Evolutionary conservation across 2,797 vertebrate genomes (phyloP).

Genomic region (Myotis myotis): DNA sequence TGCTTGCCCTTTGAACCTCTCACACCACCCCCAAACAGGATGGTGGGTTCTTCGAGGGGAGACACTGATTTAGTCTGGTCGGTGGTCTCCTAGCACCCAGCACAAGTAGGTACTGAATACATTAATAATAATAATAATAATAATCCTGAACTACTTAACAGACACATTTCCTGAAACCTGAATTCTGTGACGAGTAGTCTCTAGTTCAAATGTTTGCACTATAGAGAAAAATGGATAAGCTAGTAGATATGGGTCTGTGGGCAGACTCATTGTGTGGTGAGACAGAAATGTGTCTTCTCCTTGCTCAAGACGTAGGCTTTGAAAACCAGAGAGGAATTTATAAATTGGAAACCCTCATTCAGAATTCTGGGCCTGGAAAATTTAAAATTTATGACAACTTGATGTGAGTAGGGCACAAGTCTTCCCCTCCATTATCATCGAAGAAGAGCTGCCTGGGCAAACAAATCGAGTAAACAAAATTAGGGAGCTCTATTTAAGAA

Average conservation of each 20-base stretch:
- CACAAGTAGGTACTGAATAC: background rate
- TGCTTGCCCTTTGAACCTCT: background rate
- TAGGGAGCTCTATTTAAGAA: conserved; percentile 61
- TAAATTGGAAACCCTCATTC: background rate
- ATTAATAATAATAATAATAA: background rate
- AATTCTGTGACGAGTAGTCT: background rate
- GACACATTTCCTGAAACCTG: background rate
- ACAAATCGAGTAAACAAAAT: conserved; percentile 62
- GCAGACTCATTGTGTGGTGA: fast-evolving
- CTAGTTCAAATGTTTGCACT: background rate
- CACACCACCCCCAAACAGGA: background rate
- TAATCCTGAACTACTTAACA: fast-evolving
- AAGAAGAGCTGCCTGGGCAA: conserved; percentile 2
- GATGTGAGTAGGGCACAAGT: background rate
- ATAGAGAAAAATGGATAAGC: background rate
- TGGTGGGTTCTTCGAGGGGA: background rate
- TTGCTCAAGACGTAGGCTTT: background rate
- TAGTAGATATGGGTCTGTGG: background rate
- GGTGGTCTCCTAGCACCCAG: background rate
- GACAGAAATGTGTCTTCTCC: background rate
- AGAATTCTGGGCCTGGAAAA: background rate
- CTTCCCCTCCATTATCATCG: conserved; percentile 36
- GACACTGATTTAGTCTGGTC: background rate
- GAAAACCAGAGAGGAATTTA: background rate
- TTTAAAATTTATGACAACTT: conserved; percentile 33